Conservation (phyloP, 2,888 invertebrate species). For the Sphinx pinastri region DNA sequence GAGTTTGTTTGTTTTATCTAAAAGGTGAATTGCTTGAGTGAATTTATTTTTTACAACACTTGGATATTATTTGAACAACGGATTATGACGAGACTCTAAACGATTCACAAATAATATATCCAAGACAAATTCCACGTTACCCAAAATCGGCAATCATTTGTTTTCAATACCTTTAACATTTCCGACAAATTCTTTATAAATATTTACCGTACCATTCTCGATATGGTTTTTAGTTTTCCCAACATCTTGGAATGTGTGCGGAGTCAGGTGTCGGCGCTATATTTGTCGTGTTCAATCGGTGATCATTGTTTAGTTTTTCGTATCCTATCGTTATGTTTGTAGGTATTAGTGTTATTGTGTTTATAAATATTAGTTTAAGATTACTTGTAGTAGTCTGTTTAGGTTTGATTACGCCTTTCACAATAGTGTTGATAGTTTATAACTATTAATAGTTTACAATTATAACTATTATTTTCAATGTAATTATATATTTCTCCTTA, state of each 20-base stretch:
- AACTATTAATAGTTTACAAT: no score
- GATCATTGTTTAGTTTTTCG: conserved; percentile 41
- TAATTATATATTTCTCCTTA: no score
- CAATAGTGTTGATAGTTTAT: neutral
- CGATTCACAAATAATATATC: no score
- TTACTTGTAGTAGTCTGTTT: conserved; percentile 16
- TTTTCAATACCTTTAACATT: neutral
- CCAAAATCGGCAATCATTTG: neutral
- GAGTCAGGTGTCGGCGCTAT: conserved; percentile 41
- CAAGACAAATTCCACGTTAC: no score
- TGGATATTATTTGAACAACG: no score
- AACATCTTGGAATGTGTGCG: conserved; percentile 28
- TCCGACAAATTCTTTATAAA: conserved; percentile 1
- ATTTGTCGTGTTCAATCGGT: conserved; percentile 38
- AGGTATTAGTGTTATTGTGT: neutral
- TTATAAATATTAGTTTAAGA: neutral
- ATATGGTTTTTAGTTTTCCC: conserved; percentile 14
- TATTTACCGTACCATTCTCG: conserved; percentile 5
- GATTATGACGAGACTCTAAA: no score
- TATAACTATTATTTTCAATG: no score
- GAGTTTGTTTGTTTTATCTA: no score
- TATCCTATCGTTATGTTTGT: conserved; percentile 34
- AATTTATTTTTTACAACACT: no score
- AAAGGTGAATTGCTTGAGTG: no score
- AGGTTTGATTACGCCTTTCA: neutral